Percentiles rank a stretch among this genome's conserved stretches.
Conservation (phyloP, 2,113 vertebrate genomes). For the Tragelaphus buxtoni region DNA sequence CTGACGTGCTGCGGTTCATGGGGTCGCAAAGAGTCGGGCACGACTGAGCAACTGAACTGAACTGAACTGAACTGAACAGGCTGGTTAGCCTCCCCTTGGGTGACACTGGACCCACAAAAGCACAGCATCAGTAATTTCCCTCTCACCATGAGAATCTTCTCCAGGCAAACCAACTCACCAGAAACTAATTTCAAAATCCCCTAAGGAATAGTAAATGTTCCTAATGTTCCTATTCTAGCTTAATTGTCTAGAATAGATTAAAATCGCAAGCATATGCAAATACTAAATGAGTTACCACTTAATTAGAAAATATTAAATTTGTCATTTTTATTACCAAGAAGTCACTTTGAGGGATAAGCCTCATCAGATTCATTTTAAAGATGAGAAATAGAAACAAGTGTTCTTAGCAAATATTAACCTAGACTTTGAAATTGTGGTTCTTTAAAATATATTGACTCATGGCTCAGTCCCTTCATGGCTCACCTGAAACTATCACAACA, state of each 20-base stretch:
- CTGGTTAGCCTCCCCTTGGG: neutral
- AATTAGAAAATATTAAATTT: neutral
- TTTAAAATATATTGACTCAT: neutral
- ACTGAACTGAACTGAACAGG: neutral
- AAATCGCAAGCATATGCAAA: constrained; percentile 13
- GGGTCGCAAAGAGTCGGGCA: no score
- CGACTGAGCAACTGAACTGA: no score
- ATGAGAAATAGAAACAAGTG: neutral
- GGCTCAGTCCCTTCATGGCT: neutral
- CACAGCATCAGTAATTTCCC: neutral
- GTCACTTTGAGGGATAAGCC: neutral
- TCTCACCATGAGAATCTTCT: neutral
- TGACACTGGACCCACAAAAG: neutral
- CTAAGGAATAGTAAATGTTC: neutral
- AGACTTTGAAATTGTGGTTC: neutral
- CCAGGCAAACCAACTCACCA: neutral
- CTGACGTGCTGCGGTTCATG: no score
- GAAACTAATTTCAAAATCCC: neutral
- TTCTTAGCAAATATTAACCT: neutral
- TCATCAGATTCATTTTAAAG: neutral
- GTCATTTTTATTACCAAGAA: constrained; percentile 3
- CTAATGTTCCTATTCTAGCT: neutral
- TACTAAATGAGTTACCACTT: neutral
- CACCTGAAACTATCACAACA: neutral
- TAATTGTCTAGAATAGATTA: neutral